These are phyloP conservation scores for Ophion costatus DNA, from an alignment of 2,888 invertebrate genomes.

Conservation along the genomic window DNA sequence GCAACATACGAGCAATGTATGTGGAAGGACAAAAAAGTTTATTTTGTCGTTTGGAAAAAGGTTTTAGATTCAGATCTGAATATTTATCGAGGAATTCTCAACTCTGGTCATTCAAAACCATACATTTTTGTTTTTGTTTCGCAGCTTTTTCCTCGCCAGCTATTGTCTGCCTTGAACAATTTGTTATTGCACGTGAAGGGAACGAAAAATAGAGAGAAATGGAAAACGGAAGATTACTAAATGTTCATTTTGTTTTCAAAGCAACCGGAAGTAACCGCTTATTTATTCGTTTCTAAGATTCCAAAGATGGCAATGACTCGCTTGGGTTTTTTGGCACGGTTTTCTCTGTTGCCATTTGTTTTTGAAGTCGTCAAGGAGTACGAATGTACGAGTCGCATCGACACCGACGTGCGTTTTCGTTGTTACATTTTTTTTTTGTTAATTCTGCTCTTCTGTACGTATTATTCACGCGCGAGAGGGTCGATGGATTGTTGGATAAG, in stretches of 20 bases:
- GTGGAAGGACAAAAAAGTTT: not conserved
- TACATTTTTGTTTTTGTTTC: no score
- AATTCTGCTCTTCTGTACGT: not conserved
- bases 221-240: not conserved
- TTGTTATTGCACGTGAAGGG: not conserved
- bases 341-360: not conserved
- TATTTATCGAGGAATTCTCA: no score
- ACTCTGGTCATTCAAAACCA: no score
- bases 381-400: not conserved
- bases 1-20: not conserved
- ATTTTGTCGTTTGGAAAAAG: not conserved
- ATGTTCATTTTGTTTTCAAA: not conserved
- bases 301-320: not conserved
- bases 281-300: not conserved
- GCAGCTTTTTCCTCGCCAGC: not conserved
- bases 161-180: not conserved
- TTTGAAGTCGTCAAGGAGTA: not conserved
- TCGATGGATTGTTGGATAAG: conserved; percentile 5
- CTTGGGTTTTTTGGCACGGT: not conserved
- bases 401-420: not conserved
- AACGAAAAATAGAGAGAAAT: not conserved
- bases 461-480: conserved; percentile 1
- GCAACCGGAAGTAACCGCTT: not conserved
- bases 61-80: not conserved
- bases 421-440: not conserved